Percentiles rank a stretch among this genome's conserved stretches.
These are phyloP conservation scores for Cololabis saira DNA, from an alignment of 2,113 vertebrate species.

Conservation along the genomic window DNA sequence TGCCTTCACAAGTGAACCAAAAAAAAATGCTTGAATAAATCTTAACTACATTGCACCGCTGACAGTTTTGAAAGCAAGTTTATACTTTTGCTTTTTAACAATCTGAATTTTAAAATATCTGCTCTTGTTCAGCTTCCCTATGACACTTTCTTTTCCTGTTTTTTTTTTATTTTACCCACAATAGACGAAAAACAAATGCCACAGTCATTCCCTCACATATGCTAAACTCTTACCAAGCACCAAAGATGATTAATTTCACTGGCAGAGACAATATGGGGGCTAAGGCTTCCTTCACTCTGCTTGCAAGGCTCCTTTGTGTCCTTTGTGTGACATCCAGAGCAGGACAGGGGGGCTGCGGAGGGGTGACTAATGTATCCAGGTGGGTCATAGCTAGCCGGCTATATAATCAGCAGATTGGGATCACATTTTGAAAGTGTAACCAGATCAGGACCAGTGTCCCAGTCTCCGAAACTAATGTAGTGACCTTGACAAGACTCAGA, in stretches of 20 bases:
- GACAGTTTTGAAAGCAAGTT: too few relatives aligned
- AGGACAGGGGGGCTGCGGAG: constrained; percentile 44
- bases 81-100: too few relatives aligned
- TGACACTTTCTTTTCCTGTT: too few relatives aligned
- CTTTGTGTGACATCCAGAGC: constrained; percentile 53
- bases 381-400: constrained; percentile 54
- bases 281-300: constrained; percentile 29
- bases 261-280: constrained; percentile 11
- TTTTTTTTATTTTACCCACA: too few relatives aligned
- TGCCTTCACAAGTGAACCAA: too few relatives aligned
- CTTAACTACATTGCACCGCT: too few relatives aligned
- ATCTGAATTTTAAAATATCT: too few relatives aligned
- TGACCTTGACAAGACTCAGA: constrained; percentile 66
- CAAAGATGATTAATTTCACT: constrained; percentile 46
- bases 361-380: constrained; percentile 74
- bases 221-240: constrained; percentile 35
- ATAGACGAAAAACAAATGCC: constrained; percentile 12
- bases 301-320: constrained; percentile 55
- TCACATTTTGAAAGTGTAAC: constrained; percentile 66
- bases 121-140: too few relatives aligned
- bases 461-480: constrained; percentile 41
- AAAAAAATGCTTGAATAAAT: too few relatives aligned
- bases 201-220: constrained; percentile 9
- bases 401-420: constrained; percentile 65
- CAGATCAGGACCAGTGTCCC: constrained; percentile 43